Conservation (phyloP, 23 tunicate species). For the Oikopleura vanhoeffeni region DNA sequence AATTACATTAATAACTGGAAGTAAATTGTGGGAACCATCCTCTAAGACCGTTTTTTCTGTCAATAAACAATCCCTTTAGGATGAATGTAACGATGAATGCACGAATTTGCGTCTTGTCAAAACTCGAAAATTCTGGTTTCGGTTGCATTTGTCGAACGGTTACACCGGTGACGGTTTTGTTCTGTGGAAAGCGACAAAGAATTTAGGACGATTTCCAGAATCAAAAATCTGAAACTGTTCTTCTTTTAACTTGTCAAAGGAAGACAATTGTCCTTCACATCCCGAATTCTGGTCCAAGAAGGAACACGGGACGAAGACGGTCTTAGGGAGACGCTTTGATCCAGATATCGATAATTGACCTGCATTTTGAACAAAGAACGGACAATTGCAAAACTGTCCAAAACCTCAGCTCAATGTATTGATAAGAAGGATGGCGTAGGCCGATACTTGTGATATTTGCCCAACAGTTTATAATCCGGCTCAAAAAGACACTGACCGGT, state of each 20-base stretch:
- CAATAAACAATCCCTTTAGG: too few relatives aligned
- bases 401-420: conserved; percentile 18
- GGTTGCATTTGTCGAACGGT: conserved; percentile 30
- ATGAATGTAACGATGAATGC: too few relatives aligned
- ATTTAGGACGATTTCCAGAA: conserved; percentile 66
- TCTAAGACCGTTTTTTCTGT: too few relatives aligned
- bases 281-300: conserved; percentile 64
- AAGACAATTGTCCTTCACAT: conserved; percentile 51
- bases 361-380: conserved; percentile 16
- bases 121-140: too few relatives aligned
- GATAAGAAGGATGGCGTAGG: conserved; percentile 20
- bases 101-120: too few relatives aligned
- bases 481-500: conserved; percentile 22
- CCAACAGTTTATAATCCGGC: conserved; percentile 20
- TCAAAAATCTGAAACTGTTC: conserved; percentile 30
- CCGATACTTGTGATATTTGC: conserved; percentile 26
- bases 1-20: too few relatives aligned
- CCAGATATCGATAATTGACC: conserved; percentile 33
- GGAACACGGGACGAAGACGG: conserved; percentile 35
- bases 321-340: conserved; percentile 68
- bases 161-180: conserved; percentile 63
- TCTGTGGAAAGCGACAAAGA: conserved; percentile 48
- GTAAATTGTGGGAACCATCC: too few relatives aligned
- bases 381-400: conserved; percentile 23
- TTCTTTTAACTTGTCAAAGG: conserved; percentile 23